Evolutionary conservation across 2,797 vertebrate genomes (phyloP), one percentile per base, ranked within the genome.

Genomic region (Picus viridis): DNA sequence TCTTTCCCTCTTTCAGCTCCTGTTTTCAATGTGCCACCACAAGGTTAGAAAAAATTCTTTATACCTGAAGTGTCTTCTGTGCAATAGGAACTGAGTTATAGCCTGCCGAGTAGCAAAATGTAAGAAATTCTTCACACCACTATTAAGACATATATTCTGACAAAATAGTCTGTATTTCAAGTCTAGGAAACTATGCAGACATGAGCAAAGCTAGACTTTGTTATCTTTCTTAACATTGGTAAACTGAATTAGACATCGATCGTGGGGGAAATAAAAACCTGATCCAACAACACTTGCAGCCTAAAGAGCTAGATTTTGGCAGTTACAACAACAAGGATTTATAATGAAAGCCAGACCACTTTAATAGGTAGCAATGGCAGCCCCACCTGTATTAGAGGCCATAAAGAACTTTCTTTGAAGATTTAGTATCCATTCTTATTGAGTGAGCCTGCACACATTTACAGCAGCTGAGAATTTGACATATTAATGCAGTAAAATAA

Each of bases 351-450:
- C 68, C 95, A 96, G 94, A 84, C 56, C 23, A 45, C 39, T 91
- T 93, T 89, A 93, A 94, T 90, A 96, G 86, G 82, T 91, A 90
- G 34, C 57, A 85, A 80, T 75, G n/a, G 72, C 81, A 85, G 51
- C 57, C 43, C 64, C 75, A 93, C 69, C 83, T 93, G 90, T 30
- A 81, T 81, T 63, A 81, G 4, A 91, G 29, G 23, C 85, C 75
- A 71, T 90, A 93, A 93, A 94, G 49, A 23, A 78, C 29, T 68
- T 71, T 23, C 93, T 94, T 94, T 95, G 93, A 95, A 95, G 91
- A 89, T 92, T 91, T 86, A 88, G 63, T 41, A 72, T 71, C 24
- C 41, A 74, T 90, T 92, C 75, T 58, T 13, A 3, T 62, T 86
- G 78, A 88, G 16, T 12, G 34, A 93, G 39, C 56, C 65, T 87